Evolutionary conservation across 2,888 invertebrate species (phyloP), one percentile per base, ranked within the genome.

Genomic region (Plusia festucae): DNA sequence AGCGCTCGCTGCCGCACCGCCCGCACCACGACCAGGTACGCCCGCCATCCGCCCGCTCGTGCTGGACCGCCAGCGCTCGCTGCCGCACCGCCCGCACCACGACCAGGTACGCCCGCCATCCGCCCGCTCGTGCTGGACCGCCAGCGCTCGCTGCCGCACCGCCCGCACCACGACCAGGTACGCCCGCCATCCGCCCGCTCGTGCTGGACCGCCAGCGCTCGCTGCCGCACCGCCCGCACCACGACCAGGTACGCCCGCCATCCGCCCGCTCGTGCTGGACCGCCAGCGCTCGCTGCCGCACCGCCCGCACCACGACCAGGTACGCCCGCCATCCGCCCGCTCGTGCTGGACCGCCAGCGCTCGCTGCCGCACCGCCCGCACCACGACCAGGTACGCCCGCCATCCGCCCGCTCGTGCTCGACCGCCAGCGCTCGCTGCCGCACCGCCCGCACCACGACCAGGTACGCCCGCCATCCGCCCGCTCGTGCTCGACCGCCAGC

Each of bases 171-270:
- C 11, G 92, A 93, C 15, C 92, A 92, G 88, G 94, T 93, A 40
- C 13, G 13, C 32, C 32, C 32, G 32, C 32, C 32, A 32, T 32
- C 32, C 32, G 32, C 6, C 32, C 32, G 32, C 32, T 32, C 32
- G 32, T 32, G 32, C 32, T 32, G 7, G 98, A 98, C 84, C 97
- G 98, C 20, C 98, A 99, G 82, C 99, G 99, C 93, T 96, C 97
- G 51, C 94, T 99, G 80, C 99, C 99, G 0, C 97, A 98, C 53
- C 97, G 98, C 90, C 96, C 98, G 53, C 96, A 97, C 52, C 98
- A 99, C 93, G 98, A 99, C 86, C 96, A 99, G 76, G 99, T 99
- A 9, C 99, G 15, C 98, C 98, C 60, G 97, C 98, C 79, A 98
- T 99, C 82, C 97, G 98, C 82, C 99, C 99, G 9, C 97, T 98